phyloP scores from a whole-genome alignment of 2,797 vertebrate species.

The Galago senegalensis region DNA sequence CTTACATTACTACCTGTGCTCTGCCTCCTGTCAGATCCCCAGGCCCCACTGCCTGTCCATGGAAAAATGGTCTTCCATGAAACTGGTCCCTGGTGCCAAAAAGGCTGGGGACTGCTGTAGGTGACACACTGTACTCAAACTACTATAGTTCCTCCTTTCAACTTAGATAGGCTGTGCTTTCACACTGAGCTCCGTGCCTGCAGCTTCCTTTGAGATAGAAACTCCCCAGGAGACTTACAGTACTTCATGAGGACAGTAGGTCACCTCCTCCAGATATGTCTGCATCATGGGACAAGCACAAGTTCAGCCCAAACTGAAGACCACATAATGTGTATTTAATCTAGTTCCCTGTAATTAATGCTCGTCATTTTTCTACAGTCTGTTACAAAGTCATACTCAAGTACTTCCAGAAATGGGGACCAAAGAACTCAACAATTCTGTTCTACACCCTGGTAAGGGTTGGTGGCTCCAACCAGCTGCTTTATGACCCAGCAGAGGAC shows the following conservation, averaged over 20 bases:
- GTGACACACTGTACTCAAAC: neutral
- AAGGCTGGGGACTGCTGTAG: too few species aligned
- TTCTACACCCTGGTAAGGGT: neutral
- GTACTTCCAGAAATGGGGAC: neutral
- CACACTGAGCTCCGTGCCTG: neutral
- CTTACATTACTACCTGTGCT: too few species aligned
- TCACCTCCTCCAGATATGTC: neutral
- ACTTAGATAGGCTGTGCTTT: neutral
- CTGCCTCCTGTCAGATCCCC: too few species aligned
- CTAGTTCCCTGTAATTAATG: neutral
- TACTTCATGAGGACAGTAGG: neutral
- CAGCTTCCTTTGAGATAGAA: neutral
- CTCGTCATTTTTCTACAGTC: neutral
- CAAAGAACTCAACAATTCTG: neutral
- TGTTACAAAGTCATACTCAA: neutral
- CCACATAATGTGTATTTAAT: neutral
- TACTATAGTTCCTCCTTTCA: neutral
- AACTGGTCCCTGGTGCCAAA: too few species aligned
- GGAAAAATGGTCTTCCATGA: too few species aligned
- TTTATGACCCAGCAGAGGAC: neutral
- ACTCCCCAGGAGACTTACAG: neutral
- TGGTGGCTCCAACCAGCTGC: neutral
- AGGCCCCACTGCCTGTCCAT: too few species aligned
- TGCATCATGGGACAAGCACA: neutral
- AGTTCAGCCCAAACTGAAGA: neutral